A percentile compares a stretch with the other conserved stretches of the same genome.
Evolutionary conservation across 2,113 vertebrate genomes (phyloP).

Genomic region (Neopipo cinnamomea): DNA sequence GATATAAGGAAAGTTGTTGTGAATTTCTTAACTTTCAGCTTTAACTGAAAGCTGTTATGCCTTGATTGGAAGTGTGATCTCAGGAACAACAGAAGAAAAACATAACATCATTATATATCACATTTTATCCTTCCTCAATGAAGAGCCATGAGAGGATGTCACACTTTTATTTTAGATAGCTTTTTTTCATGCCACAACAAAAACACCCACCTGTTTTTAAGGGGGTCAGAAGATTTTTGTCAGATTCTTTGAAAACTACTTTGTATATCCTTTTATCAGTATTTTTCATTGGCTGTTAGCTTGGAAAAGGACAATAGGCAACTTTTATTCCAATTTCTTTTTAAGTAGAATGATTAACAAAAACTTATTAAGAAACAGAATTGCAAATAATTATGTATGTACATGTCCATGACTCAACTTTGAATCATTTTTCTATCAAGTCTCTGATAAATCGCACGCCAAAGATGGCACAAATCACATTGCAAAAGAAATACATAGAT

Average conservation of each 20-base stretch:
- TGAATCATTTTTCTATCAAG: neutral
- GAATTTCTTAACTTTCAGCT: neutral
- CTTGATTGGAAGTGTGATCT: neutral
- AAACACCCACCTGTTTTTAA: neutral
- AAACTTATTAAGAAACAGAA: neutral
- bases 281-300: neutral
- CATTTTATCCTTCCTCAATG: neutral
- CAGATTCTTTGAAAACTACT: neutral
- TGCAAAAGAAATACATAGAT: neutral
- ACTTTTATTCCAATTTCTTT: neutral
- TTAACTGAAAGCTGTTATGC: neutral
- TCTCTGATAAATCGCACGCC: neutral
- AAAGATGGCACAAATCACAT: neutral
- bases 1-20: neutral
- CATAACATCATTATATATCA: neutral
- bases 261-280: neutral
- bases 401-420: neutral
- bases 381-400: neutral
- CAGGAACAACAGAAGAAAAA: neutral
- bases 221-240: neutral
- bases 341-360: neutral
- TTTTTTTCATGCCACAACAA: neutral
- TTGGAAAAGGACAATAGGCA: neutral
- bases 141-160: neutral
- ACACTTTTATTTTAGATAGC: neutral